Evolutionary conservation across 2,888 invertebrate genomes (phyloP).

Genomic region (Phalangium opilio): DNA sequence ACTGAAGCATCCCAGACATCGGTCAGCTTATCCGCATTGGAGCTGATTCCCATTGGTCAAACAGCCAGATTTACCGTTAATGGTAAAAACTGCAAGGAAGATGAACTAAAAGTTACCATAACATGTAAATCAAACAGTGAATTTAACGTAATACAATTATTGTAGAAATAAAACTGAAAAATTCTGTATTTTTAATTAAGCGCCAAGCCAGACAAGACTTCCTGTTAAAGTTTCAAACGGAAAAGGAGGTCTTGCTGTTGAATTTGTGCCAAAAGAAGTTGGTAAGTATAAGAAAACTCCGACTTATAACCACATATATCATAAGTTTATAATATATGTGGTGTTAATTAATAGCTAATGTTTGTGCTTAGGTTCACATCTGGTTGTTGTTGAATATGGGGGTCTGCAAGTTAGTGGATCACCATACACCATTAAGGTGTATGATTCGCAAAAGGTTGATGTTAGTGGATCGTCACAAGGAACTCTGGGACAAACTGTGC

Average conservation of each 20-base stretch:
- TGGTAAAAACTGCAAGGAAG: constrained; percentile 50
- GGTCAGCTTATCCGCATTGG: constrained; percentile 56
- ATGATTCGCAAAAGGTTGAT: constrained; percentile 73
- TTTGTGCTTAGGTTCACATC: constrained; percentile 45
- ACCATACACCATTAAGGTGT: constrained; percentile 50
- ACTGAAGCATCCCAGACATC: constrained; percentile 38
- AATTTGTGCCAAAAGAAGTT: constrained; percentile 83
- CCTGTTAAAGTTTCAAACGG: not conserved
- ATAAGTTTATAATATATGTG: no score
- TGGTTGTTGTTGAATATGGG: constrained; percentile 79
- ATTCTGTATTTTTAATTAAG: not conserved
- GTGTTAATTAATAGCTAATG: no score
- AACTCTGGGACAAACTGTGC: constrained; percentile 75
- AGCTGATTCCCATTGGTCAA: constrained; percentile 69
- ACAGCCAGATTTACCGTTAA: constrained; percentile 63
- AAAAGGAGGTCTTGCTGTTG: constrained; percentile 56
- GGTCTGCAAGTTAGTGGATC: constrained; percentile 75
- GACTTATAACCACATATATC: no score
- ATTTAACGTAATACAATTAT: no score
- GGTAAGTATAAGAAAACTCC: constrained; percentile 35
- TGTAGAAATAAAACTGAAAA: not conserved
- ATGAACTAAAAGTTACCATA: constrained; percentile 75
- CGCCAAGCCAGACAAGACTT: not conserved
- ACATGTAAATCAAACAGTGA: constrained; percentile 38
- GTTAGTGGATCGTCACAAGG: constrained; percentile 66